A percentile compares a stretch with the other conserved stretches of the same genome.
phyloP scores from a whole-genome alignment of 2,888 invertebrate species.

The Hanleya hanleyi region DNA sequence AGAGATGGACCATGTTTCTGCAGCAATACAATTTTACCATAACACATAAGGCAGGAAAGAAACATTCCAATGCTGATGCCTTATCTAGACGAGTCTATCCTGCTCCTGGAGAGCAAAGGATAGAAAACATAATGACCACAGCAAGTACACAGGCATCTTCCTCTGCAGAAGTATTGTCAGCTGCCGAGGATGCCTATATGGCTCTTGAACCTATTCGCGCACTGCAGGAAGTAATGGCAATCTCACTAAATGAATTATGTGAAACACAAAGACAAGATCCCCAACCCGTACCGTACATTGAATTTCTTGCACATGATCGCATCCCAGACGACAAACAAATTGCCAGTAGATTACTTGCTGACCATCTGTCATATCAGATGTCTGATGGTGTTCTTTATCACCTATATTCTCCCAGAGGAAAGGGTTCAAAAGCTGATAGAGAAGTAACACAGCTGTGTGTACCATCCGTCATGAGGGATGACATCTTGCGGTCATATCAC shows the following conservation, averaged over 20 bases:
- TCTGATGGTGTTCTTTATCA: background rate
- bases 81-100: constrained; percentile 23
- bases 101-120: background rate
- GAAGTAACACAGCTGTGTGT: background rate
- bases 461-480: background rate
- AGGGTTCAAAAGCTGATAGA: background rate
- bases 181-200: background rate
- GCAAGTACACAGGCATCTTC: background rate
- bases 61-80: constrained; percentile 22
- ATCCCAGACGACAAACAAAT: background rate
- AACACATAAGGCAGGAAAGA: constrained; percentile 7
- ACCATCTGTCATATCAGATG: background rate
- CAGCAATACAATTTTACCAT: constrained; percentile 17
- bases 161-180: background rate
- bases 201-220: background rate
- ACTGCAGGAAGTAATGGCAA: background rate
- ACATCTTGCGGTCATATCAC: background rate
- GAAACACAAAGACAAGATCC: background rate
- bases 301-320: background rate
- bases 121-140: background rate
- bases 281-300: background rate
- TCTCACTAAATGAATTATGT: background rate
- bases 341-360: background rate
- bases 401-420: background rate
- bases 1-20: constrained; percentile 8